A percentile compares a stretch with the other conserved stretches of the same genome.
Conservation (phyloP, 1,140 invertebrate genomes). For the Ceratosolen solmsi region DNA sequence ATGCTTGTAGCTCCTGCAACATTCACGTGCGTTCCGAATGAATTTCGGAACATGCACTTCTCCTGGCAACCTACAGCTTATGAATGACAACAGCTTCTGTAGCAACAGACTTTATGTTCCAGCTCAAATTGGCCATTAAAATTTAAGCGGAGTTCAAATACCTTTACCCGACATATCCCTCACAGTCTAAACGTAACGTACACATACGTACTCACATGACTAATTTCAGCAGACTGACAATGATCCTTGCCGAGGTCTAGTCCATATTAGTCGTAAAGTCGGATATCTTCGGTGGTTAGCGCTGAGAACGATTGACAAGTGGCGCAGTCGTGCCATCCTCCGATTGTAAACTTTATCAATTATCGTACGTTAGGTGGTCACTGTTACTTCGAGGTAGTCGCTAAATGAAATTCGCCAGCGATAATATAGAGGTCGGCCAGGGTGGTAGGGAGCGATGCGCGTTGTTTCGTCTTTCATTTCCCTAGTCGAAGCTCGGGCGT, state of each 20-base stretch:
- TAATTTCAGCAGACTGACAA: neutral
- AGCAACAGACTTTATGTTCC: neutral
- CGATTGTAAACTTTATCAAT: slow-evolving; percentile 9
- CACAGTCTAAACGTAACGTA: no score
- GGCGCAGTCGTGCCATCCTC: no score
- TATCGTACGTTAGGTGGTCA: neutral
- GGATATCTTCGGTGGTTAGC: no score
- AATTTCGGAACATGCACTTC: neutral
- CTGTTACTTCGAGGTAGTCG: neutral
- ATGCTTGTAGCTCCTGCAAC: no score
- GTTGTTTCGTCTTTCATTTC: slow-evolving; percentile 39
- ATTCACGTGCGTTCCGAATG: neutral
- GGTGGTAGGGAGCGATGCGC: no score
- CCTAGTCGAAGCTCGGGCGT: neutral
- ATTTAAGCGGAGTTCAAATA: neutral
- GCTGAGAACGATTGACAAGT: no score
- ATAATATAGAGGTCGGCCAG: slow-evolving; percentile 24
- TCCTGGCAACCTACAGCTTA: no score
- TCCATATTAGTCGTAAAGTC: no score
- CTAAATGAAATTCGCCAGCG: slow-evolving; percentile 22
- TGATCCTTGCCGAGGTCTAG: neutral
- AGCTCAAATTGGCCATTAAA: neutral
- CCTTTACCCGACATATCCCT: no score
- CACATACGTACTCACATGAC: neutral
- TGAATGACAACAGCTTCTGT: neutral